These are phyloP conservation scores for Brachypalpus laphriformis DNA, from an alignment of 2,888 invertebrate species.

Conservation along the genomic window DNA sequence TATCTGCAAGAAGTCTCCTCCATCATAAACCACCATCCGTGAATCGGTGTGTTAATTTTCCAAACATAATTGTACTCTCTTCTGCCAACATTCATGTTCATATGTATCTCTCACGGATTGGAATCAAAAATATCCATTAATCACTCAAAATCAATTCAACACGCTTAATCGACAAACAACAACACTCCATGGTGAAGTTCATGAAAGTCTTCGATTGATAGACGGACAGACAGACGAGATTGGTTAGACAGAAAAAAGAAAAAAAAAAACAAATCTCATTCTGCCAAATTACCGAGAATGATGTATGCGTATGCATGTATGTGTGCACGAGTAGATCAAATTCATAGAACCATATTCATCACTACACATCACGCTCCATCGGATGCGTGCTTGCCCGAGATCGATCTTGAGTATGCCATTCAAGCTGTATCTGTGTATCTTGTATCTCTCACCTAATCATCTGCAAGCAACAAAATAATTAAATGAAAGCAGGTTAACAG, in stretches of 20 bases:
- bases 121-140: slow-evolving; percentile 42
- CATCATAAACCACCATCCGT: slow-evolving; percentile 22
- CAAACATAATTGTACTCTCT: slow-evolving; percentile 15
- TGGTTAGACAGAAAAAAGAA: background rate
- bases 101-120: slow-evolving; percentile 7
- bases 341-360: slow-evolving; percentile 21
- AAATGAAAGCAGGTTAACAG: slow-evolving; percentile 64
- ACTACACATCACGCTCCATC: slow-evolving; percentile 28
- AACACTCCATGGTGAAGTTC: slow-evolving; percentile 37
- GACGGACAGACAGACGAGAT: slow-evolving; percentile 8
- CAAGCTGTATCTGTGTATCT: slow-evolving; percentile 14
- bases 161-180: slow-evolving; percentile 65
- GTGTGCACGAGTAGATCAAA: background rate
- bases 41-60: slow-evolving; percentile 14
- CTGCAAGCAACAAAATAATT: slow-evolving; percentile 49
- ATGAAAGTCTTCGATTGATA: slow-evolving; percentile 24
- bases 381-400: slow-evolving; percentile 43
- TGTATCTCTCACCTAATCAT: slow-evolving; percentile 26
- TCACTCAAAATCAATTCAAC: slow-evolving; percentile 63
- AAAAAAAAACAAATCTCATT: slow-evolving; percentile 5
- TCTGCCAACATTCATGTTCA: background rate
- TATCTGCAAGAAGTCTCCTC: background rate
- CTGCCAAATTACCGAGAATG: slow-evolving; percentile 46
- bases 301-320: background rate
- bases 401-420: slow-evolving; percentile 41